phyloP scores from a whole-genome alignment of 1,140 invertebrate species.

The Bombus polaris region DNA sequence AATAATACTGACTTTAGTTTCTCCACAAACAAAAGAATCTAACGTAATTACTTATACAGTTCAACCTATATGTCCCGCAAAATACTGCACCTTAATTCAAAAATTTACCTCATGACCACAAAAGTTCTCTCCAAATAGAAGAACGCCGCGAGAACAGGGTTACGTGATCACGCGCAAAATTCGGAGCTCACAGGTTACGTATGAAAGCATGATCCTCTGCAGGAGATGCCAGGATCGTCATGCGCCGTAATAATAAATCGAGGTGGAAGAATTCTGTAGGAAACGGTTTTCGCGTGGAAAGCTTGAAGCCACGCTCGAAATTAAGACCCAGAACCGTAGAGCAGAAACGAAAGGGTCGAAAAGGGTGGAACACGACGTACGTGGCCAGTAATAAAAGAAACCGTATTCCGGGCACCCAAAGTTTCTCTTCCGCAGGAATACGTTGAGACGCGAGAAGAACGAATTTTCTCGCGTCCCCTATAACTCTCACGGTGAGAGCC shows the following conservation, averaged over 20 bases:
- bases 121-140: background rate
- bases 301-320: conserved; percentile 27
- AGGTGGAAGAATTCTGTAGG: background rate
- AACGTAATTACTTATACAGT: background rate
- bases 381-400: conserved; percentile 56
- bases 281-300: background rate
- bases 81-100: background rate
- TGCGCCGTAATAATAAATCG: conserved; percentile 38
- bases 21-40: background rate
- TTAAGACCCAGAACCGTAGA: conserved; percentile 45
- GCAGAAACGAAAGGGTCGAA: background rate
- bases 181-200: background rate
- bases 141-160: background rate
- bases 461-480: conserved; percentile 59
- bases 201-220: background rate
- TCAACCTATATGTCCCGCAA: too few relatives aligned
- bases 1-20: too few relatives aligned
- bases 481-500: conserved; percentile 36
- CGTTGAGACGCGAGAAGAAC: conserved; percentile 35
- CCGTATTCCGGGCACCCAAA: background rate
- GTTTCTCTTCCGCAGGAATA: background rate
- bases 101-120: background rate
- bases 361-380: background rate
- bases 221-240: background rate
- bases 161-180: conserved; percentile 8